Conservation (phyloP, 2,888 invertebrate genomes). For the Zygothrica quintamaculata region DNA sequence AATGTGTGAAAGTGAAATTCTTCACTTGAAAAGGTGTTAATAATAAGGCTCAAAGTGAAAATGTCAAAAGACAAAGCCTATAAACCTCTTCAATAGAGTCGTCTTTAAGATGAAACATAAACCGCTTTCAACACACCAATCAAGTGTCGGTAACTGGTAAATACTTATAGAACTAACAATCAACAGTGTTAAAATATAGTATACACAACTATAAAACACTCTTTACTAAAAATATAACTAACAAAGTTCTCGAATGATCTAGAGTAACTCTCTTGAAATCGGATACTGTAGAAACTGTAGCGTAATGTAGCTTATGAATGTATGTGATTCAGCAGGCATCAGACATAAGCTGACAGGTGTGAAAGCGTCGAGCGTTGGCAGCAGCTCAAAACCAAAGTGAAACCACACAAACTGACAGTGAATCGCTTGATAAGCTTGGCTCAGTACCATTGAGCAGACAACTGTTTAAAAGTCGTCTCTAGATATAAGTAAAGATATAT, state of each 20-base stretch:
- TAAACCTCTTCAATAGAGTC: constrained; percentile 14
- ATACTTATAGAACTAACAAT: neutral
- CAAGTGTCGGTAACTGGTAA: constrained; percentile 3
- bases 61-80: constrained; percentile 32
- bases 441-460: constrained; percentile 36
- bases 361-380: constrained; percentile 47
- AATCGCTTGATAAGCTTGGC: constrained; percentile 53
- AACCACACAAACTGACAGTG: constrained; percentile 44
- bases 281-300: no score
- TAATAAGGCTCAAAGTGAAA: constrained; percentile 73
- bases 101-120: constrained; percentile 8
- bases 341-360: constrained; percentile 40
- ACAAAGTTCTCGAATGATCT: no score
- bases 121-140: constrained; percentile 17
- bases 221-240: no score
- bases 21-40: constrained; percentile 56
- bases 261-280: no score
- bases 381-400: constrained; percentile 42
- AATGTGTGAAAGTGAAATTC: constrained; percentile 74
- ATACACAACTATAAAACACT: no score
- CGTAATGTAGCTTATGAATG: no score
- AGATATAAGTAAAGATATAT: neutral
- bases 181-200: neutral
- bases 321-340: constrained; percentile 3
- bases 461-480: constrained; percentile 32